Conservation (phyloP, 2,888 invertebrate genomes). For the Poecilus cupreus region DNA sequence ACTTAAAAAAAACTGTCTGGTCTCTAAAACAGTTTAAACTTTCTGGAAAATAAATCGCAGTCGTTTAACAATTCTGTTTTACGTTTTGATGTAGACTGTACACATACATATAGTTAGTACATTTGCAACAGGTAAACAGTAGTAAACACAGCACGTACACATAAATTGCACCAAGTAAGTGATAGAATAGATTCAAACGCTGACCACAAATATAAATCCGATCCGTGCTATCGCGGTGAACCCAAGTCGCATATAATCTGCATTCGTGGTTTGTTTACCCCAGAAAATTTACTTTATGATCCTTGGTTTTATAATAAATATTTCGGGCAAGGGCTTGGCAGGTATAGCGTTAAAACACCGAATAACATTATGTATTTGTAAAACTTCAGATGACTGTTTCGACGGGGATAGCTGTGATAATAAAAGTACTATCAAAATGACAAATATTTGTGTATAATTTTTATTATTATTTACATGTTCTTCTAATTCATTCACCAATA, state of each 20-base stretch:
- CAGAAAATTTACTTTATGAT: neutral
- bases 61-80: neutral
- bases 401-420: too few relatives aligned
- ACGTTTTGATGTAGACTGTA: neutral
- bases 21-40: neutral
- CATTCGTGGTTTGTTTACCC: neutral
- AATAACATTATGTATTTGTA: too few relatives aligned
- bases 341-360: too few relatives aligned
- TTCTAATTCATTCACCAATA: too few relatives aligned
- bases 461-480: too few relatives aligned
- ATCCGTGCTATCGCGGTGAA: neutral
- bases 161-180: neutral
- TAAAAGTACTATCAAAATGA: too few relatives aligned
- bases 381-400: too few relatives aligned
- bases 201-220: neutral
- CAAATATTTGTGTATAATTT: too few relatives aligned
- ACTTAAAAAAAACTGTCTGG: neutral
- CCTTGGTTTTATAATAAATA: too few relatives aligned
- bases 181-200: neutral
- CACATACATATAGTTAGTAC: neutral
- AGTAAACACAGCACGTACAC: neutral
- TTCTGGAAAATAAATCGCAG: too few relatives aligned
- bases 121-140: slow-evolving; percentile 21
- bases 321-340: too few relatives aligned
- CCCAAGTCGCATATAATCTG: neutral